Evolutionary conservation across 1,140 invertebrate genomes (phyloP).

Genomic region (Plutomurus gul): DNA sequence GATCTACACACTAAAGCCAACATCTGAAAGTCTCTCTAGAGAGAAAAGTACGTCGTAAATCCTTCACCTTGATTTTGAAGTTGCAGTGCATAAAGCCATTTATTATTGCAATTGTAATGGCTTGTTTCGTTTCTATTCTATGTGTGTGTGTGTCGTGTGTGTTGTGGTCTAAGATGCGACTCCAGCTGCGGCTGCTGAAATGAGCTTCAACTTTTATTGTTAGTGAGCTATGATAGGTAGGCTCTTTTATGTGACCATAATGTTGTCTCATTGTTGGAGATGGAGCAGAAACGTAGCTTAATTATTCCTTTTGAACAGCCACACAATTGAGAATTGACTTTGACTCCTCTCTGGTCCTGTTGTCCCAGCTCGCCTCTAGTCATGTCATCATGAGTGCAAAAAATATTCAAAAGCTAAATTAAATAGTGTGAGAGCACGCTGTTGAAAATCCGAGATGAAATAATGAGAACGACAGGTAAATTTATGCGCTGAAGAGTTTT

Average conservation of each 20-base stretch:
- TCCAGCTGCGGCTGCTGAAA: background rate
- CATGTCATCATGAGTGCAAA: background rate
- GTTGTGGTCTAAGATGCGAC: background rate
- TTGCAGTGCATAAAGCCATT: constrained; percentile 10
- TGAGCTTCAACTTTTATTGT: background rate
- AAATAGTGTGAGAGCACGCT: too few species aligned
- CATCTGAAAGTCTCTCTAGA: background rate
- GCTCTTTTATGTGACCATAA: background rate
- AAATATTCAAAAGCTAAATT: too few species aligned
- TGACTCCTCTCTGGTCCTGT: background rate
- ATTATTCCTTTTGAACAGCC: background rate
- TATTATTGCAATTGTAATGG: constrained; percentile 21
- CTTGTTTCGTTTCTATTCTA: too few species aligned
- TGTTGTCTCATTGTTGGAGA: background rate
- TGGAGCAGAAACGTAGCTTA: background rate
- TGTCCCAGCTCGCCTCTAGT: background rate
- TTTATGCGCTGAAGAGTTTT: background rate
- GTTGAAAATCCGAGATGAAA: background rate
- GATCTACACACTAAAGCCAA: background rate
- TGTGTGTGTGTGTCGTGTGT: too few species aligned
- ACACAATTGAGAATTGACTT: background rate
- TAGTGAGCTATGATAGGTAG: background rate
- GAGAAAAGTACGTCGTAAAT: constrained; percentile 5
- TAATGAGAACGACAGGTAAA: background rate
- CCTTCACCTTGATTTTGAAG: constrained; percentile 26